These are phyloP conservation scores for Microctonus aethiopoides DNA, from an alignment of 2,888 invertebrate genomes.

Conservation along the genomic window DNA sequence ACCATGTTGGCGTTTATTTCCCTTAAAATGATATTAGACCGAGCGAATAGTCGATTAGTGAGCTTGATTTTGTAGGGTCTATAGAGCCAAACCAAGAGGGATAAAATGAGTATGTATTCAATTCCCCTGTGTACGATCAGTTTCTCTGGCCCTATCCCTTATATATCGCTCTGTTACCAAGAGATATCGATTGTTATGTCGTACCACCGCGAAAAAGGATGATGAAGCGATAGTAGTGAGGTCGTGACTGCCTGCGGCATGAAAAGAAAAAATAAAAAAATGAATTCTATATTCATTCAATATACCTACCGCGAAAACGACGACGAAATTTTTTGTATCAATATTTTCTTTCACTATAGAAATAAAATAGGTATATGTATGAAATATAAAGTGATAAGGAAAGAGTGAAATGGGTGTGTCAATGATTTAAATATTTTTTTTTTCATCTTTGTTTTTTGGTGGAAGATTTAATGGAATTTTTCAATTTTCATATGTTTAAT, in stretches of 20 bases:
- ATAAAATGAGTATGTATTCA: conserved; percentile 20
- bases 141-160: conserved; percentile 3
- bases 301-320: neutral
- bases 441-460: no score
- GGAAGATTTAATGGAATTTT: no score
- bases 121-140: conserved; percentile 22
- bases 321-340: neutral
- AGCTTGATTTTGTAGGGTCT: conserved; percentile 23
- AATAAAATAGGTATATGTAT: neutral
- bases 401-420: neutral
- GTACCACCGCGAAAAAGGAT: conserved; percentile 18
- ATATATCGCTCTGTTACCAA: neutral
- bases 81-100: neutral
- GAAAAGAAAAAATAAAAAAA: neutral
- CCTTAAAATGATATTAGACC: conserved; percentile 12
- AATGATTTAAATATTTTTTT: no score
- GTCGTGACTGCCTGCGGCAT: conserved; percentile 10
- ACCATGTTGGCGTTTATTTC: conserved; percentile 12
- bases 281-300: conserved; percentile 12
- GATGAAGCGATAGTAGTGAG: conserved; percentile 17
- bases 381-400: neutral
- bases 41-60: conserved; percentile 24
- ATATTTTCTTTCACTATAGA: neutral
- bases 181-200: conserved; percentile 27
- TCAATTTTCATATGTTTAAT: no score